phyloP scores from a whole-genome alignment of 2,888 invertebrate species.

The Ochropleura plecta region DNA sequence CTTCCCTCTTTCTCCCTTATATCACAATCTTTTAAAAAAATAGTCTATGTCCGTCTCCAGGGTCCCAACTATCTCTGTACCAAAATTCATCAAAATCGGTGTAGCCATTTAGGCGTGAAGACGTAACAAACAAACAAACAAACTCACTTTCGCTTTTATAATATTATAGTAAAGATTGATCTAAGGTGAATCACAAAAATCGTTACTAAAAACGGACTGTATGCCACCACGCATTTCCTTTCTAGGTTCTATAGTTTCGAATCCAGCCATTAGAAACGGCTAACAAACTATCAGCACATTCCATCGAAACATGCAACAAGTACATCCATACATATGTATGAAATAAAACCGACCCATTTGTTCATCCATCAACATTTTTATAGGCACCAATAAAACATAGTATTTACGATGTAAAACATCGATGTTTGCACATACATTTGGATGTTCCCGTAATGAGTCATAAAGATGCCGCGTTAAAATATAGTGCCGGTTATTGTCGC shows the following conservation, averaged over 20 bases:
- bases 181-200: no score
- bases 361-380: conserved; percentile 78
- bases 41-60: no score
- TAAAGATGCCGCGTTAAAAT: conserved; percentile 73
- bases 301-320: conserved; percentile 29
- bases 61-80: no score
- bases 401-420: conserved; percentile 73
- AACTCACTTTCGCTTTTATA: no score
- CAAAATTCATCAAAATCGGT: no score
- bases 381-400: conserved; percentile 76
- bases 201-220: neutral
- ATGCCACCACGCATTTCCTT: neutral
- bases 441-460: conserved; percentile 77
- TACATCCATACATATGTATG: conserved; percentile 45
- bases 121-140: no score
- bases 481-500: conserved; percentile 70
- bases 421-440: conserved; percentile 80
- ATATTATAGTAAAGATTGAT: no score
- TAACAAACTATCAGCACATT: conserved; percentile 31
- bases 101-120: no score
- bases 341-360: conserved; percentile 64
- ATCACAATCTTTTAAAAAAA: no score
- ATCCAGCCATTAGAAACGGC: neutral
- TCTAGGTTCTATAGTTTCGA: conserved; percentile 1
- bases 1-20: no score